Evolutionary conservation across 2,888 invertebrate species (phyloP), one percentile per base, ranked within the genome.

Genomic region (Salpingus planirostris): DNA sequence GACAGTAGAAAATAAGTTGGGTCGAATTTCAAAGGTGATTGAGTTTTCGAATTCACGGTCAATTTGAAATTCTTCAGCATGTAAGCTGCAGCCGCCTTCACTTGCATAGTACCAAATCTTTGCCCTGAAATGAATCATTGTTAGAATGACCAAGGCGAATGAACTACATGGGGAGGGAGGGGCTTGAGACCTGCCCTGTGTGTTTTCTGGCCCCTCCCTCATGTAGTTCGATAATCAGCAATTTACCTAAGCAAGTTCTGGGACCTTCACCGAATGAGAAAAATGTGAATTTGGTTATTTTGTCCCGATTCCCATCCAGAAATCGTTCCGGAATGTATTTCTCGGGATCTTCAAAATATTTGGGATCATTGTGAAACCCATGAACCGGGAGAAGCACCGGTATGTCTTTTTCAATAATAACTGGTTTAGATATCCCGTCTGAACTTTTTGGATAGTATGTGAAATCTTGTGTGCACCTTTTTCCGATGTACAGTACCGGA

Each of bases 31-130:
- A 55, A 28, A 2, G 53, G 52, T 18, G 40, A 32, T 24, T 43
- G 35, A 2, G 56, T 52, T 38, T 51, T 52, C 7, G 44, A 29
- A 31, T 54, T 47, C 0, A 30, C 1, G 2, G 53, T 46, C 5
- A 63, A 42, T 26, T 49, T 49, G 35, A 51, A 59, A 14, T 55
- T 52, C 4, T 36, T 34, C 1, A 65, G 29, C n/a, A 61, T 47
- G 25, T 50, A 50, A 3, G 55, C 47, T 0, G 63, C 24, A 2
- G 59, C 64, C 0, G 58, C 33, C 48, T 63, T 64, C 0, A 59
- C 46, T 42, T 65, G 61, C 4, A 38, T 11, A 6, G 38, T 4
- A 2, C 36, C 47, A 31, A 45, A 47, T 15, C 33, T 27, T 29
- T 37, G 36, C 3, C 47, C 47, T n/a, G n/a, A n/a, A n/a, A n/a